These are phyloP conservation scores for Lepus europaeus DNA, from an alignment of 2,113 vertebrate genomes.

Conservation along the genomic window DNA sequence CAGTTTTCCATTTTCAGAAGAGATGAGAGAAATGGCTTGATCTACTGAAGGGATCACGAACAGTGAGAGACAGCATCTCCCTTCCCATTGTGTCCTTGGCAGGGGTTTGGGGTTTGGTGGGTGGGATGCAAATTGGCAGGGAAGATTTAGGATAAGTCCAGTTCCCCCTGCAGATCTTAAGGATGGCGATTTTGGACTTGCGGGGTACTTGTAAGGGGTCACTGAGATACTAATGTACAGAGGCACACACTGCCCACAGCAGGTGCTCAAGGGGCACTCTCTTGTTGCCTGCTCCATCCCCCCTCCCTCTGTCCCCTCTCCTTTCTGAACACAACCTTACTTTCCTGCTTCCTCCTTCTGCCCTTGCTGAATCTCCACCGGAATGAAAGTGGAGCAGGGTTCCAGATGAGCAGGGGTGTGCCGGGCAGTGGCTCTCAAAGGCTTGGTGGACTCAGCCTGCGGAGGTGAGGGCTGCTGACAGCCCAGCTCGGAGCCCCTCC, in stretches of 20 bases:
- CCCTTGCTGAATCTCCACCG: not conserved
- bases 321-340: not conserved
- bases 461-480: not conserved
- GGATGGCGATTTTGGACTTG: not conserved
- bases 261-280: not conserved
- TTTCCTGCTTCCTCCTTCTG: not conserved
- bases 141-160: not conserved
- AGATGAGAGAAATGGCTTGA: not conserved
- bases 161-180: not conserved
- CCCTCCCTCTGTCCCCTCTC: not conserved
- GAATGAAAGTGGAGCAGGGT: not conserved
- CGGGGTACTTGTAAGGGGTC: not conserved
- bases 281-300: not conserved
- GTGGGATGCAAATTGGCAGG: not conserved
- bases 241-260: too few species aligned
- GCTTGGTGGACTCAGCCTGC: not conserved
- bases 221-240: not conserved
- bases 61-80: not conserved
- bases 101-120: too few species aligned
- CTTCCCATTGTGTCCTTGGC: not conserved
- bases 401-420: not conserved
- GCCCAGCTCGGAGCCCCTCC: not conserved
- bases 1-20: not conserved
- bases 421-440: not conserved
- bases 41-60: not conserved